Conservation (phyloP, 2,888 invertebrate species). For the Yponomeuta plumbellus region DNA sequence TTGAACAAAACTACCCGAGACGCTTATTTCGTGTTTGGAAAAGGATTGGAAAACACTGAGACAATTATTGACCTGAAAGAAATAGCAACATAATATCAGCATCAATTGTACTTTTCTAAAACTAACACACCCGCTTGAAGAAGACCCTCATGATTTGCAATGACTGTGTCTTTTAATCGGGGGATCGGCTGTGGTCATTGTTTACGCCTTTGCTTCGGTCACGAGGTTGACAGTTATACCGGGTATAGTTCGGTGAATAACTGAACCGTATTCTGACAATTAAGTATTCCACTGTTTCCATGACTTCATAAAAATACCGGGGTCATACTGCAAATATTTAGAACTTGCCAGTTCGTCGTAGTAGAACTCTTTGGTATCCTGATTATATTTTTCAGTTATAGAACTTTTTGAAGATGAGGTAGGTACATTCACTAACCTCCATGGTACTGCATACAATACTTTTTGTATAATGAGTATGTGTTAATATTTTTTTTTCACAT, state of each 20-base stretch:
- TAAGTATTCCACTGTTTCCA: background rate
- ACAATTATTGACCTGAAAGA: too few species aligned
- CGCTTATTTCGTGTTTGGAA: too few species aligned
- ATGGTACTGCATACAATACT: too few species aligned
- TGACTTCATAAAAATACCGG: background rate
- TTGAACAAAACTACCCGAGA: too few species aligned
- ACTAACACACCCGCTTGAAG: background rate
- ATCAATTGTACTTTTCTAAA: background rate
- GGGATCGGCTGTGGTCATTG: constrained; percentile 2
- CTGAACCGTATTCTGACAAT: background rate
- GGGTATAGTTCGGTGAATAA: background rate
- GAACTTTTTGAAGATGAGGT: background rate
- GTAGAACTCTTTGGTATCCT: too few species aligned
- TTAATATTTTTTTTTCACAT: too few species aligned
- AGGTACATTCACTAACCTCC: too few species aligned
- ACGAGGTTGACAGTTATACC: constrained; percentile 3
- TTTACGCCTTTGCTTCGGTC: background rate
- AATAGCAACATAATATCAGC: too few species aligned
- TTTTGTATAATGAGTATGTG: too few species aligned
- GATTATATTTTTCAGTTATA: background rate
- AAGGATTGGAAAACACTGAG: too few species aligned
- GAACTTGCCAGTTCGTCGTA: too few species aligned
- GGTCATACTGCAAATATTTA: too few species aligned
- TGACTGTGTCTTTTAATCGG: background rate
- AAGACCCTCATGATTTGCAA: background rate